A percentile compares a stretch with the other conserved stretches of the same genome.
phyloP scores from a whole-genome alignment of 2,797 vertebrate genomes.

The Sebastes vulpes region DNA sequence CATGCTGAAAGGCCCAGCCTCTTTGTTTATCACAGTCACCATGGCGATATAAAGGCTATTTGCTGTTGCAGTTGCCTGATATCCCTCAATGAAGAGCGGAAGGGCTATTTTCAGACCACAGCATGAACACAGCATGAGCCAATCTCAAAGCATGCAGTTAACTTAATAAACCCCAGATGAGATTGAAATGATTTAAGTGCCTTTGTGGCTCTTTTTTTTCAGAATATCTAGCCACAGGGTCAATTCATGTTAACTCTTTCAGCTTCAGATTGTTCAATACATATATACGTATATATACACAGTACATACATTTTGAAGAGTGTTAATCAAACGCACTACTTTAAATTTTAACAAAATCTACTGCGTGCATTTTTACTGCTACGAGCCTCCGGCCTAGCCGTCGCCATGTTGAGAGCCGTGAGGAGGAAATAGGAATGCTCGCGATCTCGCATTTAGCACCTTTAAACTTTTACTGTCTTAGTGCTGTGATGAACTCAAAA shows the following conservation, averaged over 20 bases:
- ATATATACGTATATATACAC: no score
- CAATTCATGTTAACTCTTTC: background rate
- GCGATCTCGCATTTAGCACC: no score
- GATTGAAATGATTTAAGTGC: conserved; percentile 9
- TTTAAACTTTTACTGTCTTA: background rate
- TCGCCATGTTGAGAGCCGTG: no score
- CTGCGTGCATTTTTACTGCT: no score
- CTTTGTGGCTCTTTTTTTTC: background rate
- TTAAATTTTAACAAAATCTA: background rate
- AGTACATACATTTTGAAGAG: no score
- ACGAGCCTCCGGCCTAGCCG: no score
- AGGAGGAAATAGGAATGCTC: no score
- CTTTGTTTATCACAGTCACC: conserved; percentile 39
- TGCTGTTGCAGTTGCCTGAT: conserved; percentile 20
- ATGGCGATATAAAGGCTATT: conserved; percentile 30
- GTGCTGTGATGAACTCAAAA: background rate
- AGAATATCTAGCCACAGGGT: background rate
- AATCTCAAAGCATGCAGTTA: conserved; percentile 16
- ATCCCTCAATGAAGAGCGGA: conserved; percentile 26
- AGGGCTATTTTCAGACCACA: conserved; percentile 53
- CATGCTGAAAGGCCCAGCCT: background rate
- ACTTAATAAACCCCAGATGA: conserved; percentile 15
- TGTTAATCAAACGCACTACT: background rate
- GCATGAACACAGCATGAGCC: conserved; percentile 9
- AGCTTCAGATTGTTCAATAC: background rate